These are phyloP conservation scores for Orthosia gothica DNA, from an alignment of 2,888 invertebrate species.

Conservation along the genomic window DNA sequence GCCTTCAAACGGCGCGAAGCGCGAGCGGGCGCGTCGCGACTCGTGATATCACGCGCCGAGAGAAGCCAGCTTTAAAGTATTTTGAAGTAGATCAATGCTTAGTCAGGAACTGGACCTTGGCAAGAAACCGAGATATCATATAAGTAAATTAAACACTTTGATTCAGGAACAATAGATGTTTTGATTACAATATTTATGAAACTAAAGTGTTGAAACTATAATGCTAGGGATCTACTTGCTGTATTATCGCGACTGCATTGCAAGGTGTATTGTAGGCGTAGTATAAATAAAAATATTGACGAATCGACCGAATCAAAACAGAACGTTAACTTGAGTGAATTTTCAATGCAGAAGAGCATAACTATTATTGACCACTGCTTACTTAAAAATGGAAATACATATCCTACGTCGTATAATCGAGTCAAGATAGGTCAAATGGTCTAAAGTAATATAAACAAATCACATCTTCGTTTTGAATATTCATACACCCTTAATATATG, in stretches of 20 bases:
- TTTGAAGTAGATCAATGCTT: too few species aligned
- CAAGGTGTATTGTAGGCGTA: too few species aligned
- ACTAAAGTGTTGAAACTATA: conserved; percentile 7
- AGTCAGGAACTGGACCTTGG: conserved; percentile 9
- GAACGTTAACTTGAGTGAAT: too few species aligned
- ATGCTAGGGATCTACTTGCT: background rate
- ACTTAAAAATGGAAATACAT: background rate
- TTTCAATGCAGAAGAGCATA: background rate
- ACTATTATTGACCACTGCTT: background rate
- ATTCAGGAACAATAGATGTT: conserved; percentile 34
- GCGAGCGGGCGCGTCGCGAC: too few species aligned
- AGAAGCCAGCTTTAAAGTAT: too few species aligned
- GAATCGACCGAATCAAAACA: too few species aligned
- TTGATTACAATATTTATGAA: conserved; percentile 6
- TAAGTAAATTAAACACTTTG: background rate
- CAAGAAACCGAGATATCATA: conserved; percentile 21
- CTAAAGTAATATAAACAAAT: conserved; percentile 4
- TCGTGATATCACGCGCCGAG: too few species aligned
- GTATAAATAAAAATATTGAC: too few species aligned
- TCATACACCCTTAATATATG: conserved; percentile 34
- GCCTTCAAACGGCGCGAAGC: too few species aligned
- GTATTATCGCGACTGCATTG: too few species aligned
- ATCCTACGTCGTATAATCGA: background rate
- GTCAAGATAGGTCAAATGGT: conserved; percentile 29
- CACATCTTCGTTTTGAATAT: conserved; percentile 44